phyloP scores from a whole-genome alignment of 2,888 invertebrate genomes.

The Brenthis daphne region DNA sequence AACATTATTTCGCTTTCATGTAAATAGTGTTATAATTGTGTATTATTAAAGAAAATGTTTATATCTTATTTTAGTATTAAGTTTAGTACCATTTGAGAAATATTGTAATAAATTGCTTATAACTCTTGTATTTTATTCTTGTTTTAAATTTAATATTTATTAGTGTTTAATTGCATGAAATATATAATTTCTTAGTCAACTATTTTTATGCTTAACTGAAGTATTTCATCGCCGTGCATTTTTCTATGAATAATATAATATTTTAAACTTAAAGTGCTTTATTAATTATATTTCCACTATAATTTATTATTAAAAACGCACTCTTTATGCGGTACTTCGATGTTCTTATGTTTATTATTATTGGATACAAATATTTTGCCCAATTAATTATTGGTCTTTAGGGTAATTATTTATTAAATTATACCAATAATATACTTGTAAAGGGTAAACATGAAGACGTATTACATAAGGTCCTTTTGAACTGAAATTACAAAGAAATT shows the following conservation, averaged over 20 bases:
- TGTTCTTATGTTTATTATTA: conserved; percentile 20
- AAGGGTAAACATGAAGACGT: conserved; percentile 25
- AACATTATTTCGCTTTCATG: not conserved
- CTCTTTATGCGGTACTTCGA: conserved; percentile 15
- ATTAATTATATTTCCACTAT: not conserved
- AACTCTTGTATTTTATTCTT: conserved; percentile 1
- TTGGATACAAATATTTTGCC: conserved; percentile 21
- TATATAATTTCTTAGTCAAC: not conserved
- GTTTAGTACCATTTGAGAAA: conserved; percentile 13
- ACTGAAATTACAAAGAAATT: conserved; percentile 66
- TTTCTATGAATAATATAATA: not conserved
- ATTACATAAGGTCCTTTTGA: conserved; percentile 34
- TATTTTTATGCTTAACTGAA: conserved; percentile 7
- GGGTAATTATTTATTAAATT: conserved; percentile 24
- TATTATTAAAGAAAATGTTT: conserved; percentile 1
- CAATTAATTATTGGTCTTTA: conserved; percentile 30
- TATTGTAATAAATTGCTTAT: not conserved
- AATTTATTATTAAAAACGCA: not conserved
- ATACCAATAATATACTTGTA: conserved; percentile 26
- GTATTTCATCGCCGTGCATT: conserved; percentile 1
- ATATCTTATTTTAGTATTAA: conserved; percentile 5
- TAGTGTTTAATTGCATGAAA: not conserved
- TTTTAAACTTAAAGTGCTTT: not conserved
- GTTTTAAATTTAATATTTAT: not conserved
- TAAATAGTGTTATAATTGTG: too few species aligned